A percentile compares a stretch with the other conserved stretches of the same genome.
These are phyloP conservation scores for Oscheius sp. DNA, from an alignment of 2,888 invertebrate species.

Conservation along the genomic window DNA sequence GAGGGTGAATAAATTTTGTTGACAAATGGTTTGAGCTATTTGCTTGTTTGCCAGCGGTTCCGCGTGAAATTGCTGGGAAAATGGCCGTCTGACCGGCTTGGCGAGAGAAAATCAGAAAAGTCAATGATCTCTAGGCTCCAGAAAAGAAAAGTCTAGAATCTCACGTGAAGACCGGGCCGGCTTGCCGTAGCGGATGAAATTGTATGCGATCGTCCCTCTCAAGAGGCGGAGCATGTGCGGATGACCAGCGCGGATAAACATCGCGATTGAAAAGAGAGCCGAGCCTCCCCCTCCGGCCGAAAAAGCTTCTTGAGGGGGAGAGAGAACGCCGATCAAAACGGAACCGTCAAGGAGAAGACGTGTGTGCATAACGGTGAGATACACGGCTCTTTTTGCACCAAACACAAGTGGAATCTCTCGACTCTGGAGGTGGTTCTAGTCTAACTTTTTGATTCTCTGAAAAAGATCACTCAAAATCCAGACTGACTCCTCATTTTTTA, in stretches of 20 bases:
- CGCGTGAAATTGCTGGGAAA: background rate
- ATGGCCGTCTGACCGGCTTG: background rate
- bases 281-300: too few relatives aligned
- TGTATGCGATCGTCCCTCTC: slow-evolving; percentile 15
- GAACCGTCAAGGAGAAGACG: background rate
- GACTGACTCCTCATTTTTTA: too few relatives aligned
- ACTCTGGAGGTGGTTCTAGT: background rate
- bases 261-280: slow-evolving; percentile 18
- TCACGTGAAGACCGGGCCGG: background rate
- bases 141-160: background rate
- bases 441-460: background rate
- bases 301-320: too few relatives aligned
- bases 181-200: slow-evolving; percentile 10
- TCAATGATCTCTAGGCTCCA: background rate
- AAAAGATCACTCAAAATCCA: background rate
- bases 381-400: slow-evolving; percentile 6
- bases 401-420: background rate
- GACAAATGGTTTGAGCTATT: background rate
- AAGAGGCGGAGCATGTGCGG: slow-evolving; percentile 28
- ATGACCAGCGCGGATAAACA: slow-evolving; percentile 26
- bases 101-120: background rate
- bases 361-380: slow-evolving; percentile 4
- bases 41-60: background rate
- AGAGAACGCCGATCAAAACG: background rate
- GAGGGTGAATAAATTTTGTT: background rate